Conservation (phyloP, 1,140 invertebrate genomes). For the Venustaconcha ellipsiformis region DNA sequence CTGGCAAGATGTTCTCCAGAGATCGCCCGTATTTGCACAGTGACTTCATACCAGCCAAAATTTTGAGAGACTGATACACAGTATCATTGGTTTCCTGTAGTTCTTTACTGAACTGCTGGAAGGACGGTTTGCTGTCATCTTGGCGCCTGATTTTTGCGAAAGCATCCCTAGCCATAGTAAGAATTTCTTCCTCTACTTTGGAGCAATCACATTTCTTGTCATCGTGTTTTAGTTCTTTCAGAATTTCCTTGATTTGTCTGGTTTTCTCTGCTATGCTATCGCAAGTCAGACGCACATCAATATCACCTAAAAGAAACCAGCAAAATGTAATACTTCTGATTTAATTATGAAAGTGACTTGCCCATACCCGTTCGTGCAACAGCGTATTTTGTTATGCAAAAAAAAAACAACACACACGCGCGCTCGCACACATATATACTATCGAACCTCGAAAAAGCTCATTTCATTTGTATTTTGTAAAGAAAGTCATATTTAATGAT, state of each 20-base stretch:
- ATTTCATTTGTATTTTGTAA: no score
- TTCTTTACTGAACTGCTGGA: slow-evolving; percentile 25
- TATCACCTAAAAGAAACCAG: slow-evolving; percentile 16
- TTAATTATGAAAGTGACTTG: no score
- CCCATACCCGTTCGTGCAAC: no score
- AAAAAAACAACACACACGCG: no score
- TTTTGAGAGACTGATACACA: slow-evolving; percentile 24
- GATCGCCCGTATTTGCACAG: slow-evolving; percentile 30
- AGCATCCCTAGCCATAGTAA: slow-evolving; percentile 24
- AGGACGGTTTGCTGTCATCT: slow-evolving; percentile 11
- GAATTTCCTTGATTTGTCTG: slow-evolving; percentile 18
- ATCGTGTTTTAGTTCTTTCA: slow-evolving; percentile 25
- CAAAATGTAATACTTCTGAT: no score
- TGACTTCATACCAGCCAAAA: slow-evolving; percentile 26
- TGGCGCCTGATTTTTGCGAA: slow-evolving; percentile 26
- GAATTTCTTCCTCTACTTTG: slow-evolving; percentile 27
- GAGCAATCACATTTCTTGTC: slow-evolving; percentile 24
- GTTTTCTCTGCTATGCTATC: slow-evolving; percentile 18
- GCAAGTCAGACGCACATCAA: slow-evolving; percentile 17
- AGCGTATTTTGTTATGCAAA: no score
- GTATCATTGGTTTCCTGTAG: slow-evolving; percentile 20
- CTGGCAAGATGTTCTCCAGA: slow-evolving; percentile 18
- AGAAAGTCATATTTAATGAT: no score
- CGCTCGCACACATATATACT: no score
- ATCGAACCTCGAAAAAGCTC: no score